Evolutionary conservation across 1,140 invertebrate species (phyloP).

Genomic region (Papilio machaon): DNA sequence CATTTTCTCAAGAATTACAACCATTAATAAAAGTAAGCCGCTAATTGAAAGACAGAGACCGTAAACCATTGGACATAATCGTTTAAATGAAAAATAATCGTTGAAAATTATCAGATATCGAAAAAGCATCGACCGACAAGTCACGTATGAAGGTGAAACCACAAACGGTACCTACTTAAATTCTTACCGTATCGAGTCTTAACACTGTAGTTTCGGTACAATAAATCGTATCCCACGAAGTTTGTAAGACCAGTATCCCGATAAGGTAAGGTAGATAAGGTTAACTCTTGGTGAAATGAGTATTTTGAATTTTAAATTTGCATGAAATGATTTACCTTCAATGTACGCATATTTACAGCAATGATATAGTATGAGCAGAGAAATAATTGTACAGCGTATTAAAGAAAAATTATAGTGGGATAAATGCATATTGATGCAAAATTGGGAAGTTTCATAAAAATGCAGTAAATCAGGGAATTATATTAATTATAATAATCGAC

Average conservation of each 20-base stretch:
- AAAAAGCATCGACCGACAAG: slow-evolving; percentile 36
- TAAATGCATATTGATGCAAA: not conserved
- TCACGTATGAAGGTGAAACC: slow-evolving; percentile 41
- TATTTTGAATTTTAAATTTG: not conserved
- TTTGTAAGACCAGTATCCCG: slow-evolving; percentile 54
- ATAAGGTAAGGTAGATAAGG: slow-evolving; percentile 47
- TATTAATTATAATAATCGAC: no score
- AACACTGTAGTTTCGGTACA: slow-evolving; percentile 55
- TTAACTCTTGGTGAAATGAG: slow-evolving; percentile 25
- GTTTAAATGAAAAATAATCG: slow-evolving; percentile 15
- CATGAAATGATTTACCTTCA: slow-evolving; percentile 12
- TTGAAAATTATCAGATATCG: slow-evolving; percentile 14
- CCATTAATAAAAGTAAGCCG: not conserved
- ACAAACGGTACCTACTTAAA: slow-evolving; percentile 39
- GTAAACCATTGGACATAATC: slow-evolving; percentile 5
- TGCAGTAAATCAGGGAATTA: not conserved
- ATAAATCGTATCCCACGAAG: slow-evolving; percentile 57
- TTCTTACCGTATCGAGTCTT: slow-evolving; percentile 48
- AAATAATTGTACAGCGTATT: not conserved
- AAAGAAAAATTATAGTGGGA: not conserved
- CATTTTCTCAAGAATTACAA: not conserved
- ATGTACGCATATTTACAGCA: not conserved
- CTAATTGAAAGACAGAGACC: slow-evolving; percentile 1
- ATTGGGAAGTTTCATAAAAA: no score
- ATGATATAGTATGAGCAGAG: not conserved